A percentile compares a stretch with the other conserved stretches of the same genome.
phyloP scores from a whole-genome alignment of 2,113 vertebrate genomes.

The Pteruthius melanotis region DNA sequence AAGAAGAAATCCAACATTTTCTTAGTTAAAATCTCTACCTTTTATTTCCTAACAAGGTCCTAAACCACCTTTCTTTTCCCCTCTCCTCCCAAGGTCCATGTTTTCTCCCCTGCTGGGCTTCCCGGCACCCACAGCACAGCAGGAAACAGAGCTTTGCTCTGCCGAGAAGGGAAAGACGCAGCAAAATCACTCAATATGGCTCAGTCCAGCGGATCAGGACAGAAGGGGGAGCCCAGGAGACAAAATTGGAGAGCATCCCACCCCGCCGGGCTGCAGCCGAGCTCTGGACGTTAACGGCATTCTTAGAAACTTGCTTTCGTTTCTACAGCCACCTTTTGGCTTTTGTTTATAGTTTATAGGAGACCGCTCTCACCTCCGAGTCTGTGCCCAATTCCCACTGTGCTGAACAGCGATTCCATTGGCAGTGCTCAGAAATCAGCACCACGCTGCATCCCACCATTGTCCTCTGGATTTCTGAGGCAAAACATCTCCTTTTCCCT shows the following conservation, averaged over 20 bases:
- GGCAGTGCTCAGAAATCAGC: neutral
- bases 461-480: neutral
- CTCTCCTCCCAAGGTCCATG: neutral
- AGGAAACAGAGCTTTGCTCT: neutral
- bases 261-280: neutral
- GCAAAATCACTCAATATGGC: neutral
- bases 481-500: neutral
- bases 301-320: neutral
- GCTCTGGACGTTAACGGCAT: neutral
- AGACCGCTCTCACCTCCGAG: neutral
- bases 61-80: neutral
- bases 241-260: neutral
- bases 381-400: neutral
- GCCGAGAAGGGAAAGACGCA: neutral
- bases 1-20: neutral
- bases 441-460: rapidly evolving
- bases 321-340: neutral
- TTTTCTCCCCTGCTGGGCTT: neutral
- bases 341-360: neutral
- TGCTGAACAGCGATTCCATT: neutral
- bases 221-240: constrained; percentile 53
- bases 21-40: neutral
- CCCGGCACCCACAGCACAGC: rapidly evolving
- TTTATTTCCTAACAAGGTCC: neutral
- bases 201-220: neutral